A percentile compares a stretch with the other conserved stretches of the same genome.
phyloP scores from a whole-genome alignment of 2,797 vertebrate species.

The Platyrinchus mystaceus region DNA sequence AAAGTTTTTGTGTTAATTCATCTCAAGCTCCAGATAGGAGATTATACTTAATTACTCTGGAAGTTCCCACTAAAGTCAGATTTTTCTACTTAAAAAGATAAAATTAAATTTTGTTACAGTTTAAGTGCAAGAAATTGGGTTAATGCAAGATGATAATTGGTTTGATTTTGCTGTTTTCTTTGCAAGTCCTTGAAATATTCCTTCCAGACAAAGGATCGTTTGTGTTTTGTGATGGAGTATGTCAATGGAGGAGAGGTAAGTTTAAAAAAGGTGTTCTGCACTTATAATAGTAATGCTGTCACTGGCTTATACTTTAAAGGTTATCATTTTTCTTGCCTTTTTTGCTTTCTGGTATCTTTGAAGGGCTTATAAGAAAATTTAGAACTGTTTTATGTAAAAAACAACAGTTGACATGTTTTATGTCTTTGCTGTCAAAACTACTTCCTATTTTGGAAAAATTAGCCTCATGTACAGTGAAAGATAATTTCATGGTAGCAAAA shows the following conservation, averaged over 20 bases:
- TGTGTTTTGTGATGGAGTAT: slow-evolving; percentile 99
- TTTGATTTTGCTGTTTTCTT: slow-evolving; percentile 73
- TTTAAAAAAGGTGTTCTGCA: background rate
- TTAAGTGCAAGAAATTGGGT: background rate
- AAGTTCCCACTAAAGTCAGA: background rate
- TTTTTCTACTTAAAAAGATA: background rate
- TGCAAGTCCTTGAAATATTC: slow-evolving; percentile 98
- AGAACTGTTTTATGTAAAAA: background rate
- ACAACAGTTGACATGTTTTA: background rate
- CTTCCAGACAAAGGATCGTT: slow-evolving; percentile 98
- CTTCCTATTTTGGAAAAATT: background rate
- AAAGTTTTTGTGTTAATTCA: background rate
- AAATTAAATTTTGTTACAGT: slow-evolving; percentile 1
- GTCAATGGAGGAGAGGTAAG: slow-evolving; percentile 97
- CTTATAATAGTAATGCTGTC: background rate
- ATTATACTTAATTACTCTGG: background rate
- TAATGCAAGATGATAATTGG: slow-evolving; percentile 41
- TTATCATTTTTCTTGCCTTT: background rate
- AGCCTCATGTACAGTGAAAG: background rate
- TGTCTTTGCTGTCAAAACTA: background rate
- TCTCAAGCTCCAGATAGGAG: background rate
- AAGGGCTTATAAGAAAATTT: background rate
- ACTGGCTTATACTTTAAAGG: background rate
- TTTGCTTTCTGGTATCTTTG: background rate
- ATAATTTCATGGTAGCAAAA: background rate